Conservation (phyloP, 2,797 vertebrate species). For the Melanogrammus aeglefinus region DNA sequence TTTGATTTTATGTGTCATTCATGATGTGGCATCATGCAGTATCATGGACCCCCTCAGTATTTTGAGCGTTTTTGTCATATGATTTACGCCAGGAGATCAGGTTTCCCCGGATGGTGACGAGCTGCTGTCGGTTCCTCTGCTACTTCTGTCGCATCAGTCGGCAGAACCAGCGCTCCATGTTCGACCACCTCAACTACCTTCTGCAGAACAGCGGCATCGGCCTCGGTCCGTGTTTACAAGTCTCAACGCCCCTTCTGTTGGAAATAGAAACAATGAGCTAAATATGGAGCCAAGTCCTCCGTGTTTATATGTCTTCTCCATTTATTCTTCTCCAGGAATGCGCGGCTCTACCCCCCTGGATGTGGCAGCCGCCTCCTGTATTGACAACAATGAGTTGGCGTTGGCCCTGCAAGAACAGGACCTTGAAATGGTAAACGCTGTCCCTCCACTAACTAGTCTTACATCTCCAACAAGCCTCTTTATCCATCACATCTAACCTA, state of each 20-base stretch:
- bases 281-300: neutral
- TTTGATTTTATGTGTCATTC: neutral
- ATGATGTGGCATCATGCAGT: neutral
- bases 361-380: constrained; percentile 91
- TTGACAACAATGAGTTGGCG: constrained; percentile 94
- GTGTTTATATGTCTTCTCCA: neutral
- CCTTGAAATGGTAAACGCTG: constrained; percentile 84
- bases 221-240: constrained; percentile 70
- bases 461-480: neutral
- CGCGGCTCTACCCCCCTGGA: constrained; percentile 91
- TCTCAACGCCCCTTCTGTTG: neutral
- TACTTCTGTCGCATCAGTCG: constrained; percentile 97
- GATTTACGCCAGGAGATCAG: constrained; percentile 82
- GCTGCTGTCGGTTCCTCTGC: constrained; percentile 94
- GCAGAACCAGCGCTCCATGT: constrained; percentile 96
- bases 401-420: constrained; percentile 93
- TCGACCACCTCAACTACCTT: constrained; percentile 93
- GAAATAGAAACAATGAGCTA: neutral
- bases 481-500: neutral
- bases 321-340: constrained; percentile 77
- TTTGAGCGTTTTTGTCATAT: neutral
- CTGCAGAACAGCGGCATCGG: constrained; percentile 94
- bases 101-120: constrained; percentile 95
- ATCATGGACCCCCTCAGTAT: neutral
- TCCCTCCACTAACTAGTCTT: neutral